Conservation (phyloP, 2,797 vertebrate species). For the Threskiornis aethiopicus region DNA sequence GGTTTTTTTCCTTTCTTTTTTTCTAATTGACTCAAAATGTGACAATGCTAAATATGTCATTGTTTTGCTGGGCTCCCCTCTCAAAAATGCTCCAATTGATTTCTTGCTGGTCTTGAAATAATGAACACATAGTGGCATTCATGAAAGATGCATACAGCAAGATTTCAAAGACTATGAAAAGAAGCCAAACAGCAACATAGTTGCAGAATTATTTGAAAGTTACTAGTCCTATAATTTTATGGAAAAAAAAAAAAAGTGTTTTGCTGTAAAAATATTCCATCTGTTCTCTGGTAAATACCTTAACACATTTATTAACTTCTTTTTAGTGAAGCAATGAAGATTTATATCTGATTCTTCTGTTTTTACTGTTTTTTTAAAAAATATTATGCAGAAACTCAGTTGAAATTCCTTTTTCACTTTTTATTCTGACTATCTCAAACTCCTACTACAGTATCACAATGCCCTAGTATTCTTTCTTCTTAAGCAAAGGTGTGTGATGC, state of each 20-base stretch:
- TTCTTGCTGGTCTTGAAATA: not conserved
- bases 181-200: not conserved
- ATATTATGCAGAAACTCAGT: not conserved
- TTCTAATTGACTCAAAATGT: not conserved
- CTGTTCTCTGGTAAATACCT: not conserved
- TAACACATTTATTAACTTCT: not conserved
- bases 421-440: not conserved
- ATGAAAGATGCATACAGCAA: not conserved
- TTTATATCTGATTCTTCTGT: not conserved
- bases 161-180: not conserved
- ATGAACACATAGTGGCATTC: not conserved
- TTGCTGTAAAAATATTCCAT: not conserved
- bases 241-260: not conserved
- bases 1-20: not conserved
- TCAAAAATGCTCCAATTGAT: not conserved
- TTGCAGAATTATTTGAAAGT: not conserved
- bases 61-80: not conserved
- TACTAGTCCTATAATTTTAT: not conserved
- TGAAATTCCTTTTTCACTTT: not conserved
- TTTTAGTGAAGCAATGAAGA: not conserved
- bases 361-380: not conserved
- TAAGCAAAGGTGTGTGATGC: not conserved
- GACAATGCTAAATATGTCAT: not conserved
- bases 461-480: not conserved
- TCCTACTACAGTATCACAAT: not conserved